These are phyloP conservation scores for Poecile montanus DNA, from an alignment of 2,797 vertebrate species.

Conservation along the genomic window DNA sequence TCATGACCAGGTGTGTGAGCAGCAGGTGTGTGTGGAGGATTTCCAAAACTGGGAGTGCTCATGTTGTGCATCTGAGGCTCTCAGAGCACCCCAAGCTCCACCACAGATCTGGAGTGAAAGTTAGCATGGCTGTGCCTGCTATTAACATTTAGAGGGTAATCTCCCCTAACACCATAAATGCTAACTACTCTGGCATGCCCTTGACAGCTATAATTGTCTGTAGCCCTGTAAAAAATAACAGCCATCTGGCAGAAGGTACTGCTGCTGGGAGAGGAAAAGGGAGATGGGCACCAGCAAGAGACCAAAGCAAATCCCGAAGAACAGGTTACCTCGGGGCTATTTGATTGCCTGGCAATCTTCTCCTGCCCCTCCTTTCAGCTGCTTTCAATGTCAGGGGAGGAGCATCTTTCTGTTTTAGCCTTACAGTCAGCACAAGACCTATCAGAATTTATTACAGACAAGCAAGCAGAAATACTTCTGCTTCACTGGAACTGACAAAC, in stretches of 20 bases:
- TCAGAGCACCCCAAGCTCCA: neutral
- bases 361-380: neutral
- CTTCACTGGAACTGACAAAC: slow-evolving; percentile 41
- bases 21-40: neutral
- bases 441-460: slow-evolving; percentile 7
- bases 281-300: neutral
- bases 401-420: neutral
- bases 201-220: slow-evolving; percentile 55
- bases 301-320: neutral
- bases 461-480: slow-evolving; percentile 38
- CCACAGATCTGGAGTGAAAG: neutral
- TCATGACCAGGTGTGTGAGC: neutral
- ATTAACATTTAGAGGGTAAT: slow-evolving; percentile 62
- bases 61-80: fast-evolving
- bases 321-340: neutral
- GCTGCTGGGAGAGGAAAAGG: neutral
- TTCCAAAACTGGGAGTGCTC: neutral
- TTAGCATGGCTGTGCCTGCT: neutral
- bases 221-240: slow-evolving; percentile 52
- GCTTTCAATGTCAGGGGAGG: neutral
- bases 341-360: neutral
- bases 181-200: slow-evolving; percentile 62
- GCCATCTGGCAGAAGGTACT: slow-evolving; percentile 60
- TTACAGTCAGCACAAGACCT: neutral
- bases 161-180: slow-evolving; percentile 54